Conservation (phyloP, 2,888 invertebrate species). For the Thysanoteuthis rhombus region DNA sequence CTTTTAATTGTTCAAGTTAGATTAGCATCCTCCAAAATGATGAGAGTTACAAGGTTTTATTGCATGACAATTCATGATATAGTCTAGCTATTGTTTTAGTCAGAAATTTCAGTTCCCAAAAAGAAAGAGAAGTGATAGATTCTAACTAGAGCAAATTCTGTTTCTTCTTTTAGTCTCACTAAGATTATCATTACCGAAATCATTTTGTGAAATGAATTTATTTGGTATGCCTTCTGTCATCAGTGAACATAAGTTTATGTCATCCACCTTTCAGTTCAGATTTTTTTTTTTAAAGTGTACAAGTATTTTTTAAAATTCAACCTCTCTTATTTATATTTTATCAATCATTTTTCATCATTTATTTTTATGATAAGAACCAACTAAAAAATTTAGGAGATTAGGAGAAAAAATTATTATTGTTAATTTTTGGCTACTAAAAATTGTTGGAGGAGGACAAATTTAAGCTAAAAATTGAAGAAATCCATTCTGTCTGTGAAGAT, state of each 20-base stretch:
- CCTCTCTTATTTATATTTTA: no score
- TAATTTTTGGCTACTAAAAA: background rate
- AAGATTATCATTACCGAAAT: no score
- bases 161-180: background rate
- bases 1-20: background rate
- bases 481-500: background rate
- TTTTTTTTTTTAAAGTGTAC: no score
- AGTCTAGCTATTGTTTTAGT: background rate
- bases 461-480: background rate
- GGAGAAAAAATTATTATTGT: no score
- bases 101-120: background rate
- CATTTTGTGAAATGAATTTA: background rate
- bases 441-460: background rate
- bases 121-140: background rate
- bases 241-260: no score
- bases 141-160: no score
- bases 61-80: background rate
- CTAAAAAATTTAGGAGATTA: no score
- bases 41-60: background rate
- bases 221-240: background rate
- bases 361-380: no score
- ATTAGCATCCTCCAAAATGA: background rate
- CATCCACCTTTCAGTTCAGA: no score
- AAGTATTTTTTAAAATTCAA: background rate
- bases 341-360: no score